Evolutionary conservation across 2,797 vertebrate genomes (phyloP).

Genomic region (Syngnathus rostellatus): DNA sequence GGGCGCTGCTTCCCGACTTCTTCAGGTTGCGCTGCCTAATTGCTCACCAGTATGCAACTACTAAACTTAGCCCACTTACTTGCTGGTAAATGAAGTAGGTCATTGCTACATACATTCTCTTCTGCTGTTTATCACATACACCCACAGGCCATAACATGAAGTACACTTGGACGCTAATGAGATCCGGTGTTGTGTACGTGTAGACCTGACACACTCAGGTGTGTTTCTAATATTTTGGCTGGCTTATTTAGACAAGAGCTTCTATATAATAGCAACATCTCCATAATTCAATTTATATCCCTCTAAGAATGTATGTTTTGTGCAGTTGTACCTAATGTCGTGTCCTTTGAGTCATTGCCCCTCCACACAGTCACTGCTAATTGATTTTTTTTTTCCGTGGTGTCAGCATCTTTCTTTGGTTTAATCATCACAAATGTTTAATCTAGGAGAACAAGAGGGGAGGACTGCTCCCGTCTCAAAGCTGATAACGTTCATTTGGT

Average conservation of each 20-base stretch:
- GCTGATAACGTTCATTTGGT: not conserved
- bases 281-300: not conserved
- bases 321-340: not conserved
- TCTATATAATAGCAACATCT: not conserved
- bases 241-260: not conserved
- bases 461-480: slow-evolving; percentile 3
- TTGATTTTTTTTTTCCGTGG: not conserved
- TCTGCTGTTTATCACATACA: no score
- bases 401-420: slow-evolving; percentile 5
- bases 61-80: not conserved
- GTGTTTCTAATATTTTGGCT: not conserved
- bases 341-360: slow-evolving; percentile 13
- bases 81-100: not conserved
- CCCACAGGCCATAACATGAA: not conserved
- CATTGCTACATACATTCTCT: not conserved
- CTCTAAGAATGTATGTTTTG: not conserved
- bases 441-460: slow-evolving; percentile 1
- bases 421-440: slow-evolving; percentile 1
- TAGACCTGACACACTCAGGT: not conserved
- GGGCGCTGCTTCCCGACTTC: slow-evolving; percentile 51
- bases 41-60: not conserved
- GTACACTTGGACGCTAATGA: not conserved
- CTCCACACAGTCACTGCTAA: slow-evolving; percentile 20
- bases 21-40: not conserved
- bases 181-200: not conserved